These are phyloP conservation scores for Brachyrhaphis roseni DNA, from an alignment of 2,797 vertebrate genomes.

Conservation along the genomic window DNA sequence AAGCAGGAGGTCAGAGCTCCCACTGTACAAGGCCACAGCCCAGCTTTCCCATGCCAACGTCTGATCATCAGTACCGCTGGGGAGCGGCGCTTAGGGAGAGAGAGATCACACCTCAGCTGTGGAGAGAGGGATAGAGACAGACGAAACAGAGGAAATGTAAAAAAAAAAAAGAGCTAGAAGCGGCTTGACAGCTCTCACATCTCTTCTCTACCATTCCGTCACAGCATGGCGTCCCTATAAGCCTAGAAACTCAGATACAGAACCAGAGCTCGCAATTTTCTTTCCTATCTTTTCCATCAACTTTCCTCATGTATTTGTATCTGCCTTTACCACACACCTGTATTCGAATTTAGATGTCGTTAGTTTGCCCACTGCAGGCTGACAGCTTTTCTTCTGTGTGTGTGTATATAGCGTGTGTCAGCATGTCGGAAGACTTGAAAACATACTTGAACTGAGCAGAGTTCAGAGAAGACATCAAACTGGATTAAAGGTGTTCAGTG, in stretches of 20 bases:
- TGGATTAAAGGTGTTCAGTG: conserved; percentile 3
- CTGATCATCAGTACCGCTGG: conserved; percentile 36
- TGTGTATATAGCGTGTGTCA: background rate
- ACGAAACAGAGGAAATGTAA: conserved; percentile 36
- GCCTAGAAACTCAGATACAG: background rate
- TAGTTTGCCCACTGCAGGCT: conserved; percentile 16
- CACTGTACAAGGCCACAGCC: conserved; percentile 43
- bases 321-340: conserved; percentile 9
- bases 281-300: conserved; percentile 38
- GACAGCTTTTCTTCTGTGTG: background rate
- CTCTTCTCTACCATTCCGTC: conserved; percentile 27
- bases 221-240: conserved; percentile 15
- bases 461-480: background rate
- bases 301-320: conserved; percentile 32
- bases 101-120: conserved; percentile 38
- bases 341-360: conserved; percentile 11
- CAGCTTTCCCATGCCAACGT: conserved; percentile 58
- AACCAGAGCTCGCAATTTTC: conserved; percentile 23
- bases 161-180: conserved; percentile 29
- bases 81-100: conserved; percentile 32
- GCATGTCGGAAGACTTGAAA: background rate
- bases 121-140: conserved; percentile 29
- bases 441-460: background rate
- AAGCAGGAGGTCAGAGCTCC: conserved; percentile 49
- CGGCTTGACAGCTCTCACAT: conserved; percentile 35